These are phyloP conservation scores for Elysia crispata DNA, from an alignment of 2,888 invertebrate species.

Conservation along the genomic window DNA sequence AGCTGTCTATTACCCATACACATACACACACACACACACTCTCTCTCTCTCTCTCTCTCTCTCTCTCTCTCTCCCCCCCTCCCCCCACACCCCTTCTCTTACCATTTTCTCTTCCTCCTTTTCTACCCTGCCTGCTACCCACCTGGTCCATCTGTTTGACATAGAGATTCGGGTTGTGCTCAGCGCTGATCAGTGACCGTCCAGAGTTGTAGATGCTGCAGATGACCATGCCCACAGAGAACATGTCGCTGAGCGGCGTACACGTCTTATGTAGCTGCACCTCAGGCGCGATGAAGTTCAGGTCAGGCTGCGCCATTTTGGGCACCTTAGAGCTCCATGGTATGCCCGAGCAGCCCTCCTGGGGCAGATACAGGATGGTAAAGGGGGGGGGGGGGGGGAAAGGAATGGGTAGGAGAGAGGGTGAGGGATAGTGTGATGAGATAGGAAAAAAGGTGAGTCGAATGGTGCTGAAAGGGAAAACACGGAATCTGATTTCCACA, in stretches of 20 bases:
- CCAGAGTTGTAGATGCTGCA: conserved; percentile 95
- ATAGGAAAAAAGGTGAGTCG: too few relatives aligned
- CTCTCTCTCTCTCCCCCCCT: background rate
- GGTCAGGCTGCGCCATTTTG: conserved; percentile 94
- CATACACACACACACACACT: background rate
- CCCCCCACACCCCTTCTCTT: background rate
- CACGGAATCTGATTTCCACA: too few relatives aligned
- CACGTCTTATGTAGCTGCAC: conserved; percentile 84
- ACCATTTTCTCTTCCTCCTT: background rate
- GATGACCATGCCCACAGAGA: conserved; percentile 95
- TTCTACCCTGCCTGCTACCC: conserved; percentile 83
- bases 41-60: background rate
- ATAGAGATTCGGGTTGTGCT: conserved; percentile 92
- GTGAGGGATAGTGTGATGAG: too few relatives aligned
- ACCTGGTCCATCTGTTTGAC: conserved; percentile 94
- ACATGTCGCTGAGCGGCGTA: conserved; percentile 95
- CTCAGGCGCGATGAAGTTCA: conserved; percentile 97
- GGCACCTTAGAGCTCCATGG: conserved; percentile 94
- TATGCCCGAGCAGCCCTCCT: conserved; percentile 88
- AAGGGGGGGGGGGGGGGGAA: background rate
- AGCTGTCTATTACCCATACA: too few relatives aligned
- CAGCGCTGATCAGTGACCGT: conserved; percentile 91
- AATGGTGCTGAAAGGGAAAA: too few relatives aligned
- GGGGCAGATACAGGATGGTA: conserved; percentile 72
- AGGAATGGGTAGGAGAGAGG: conserved; percentile 1